phyloP scores from a whole-genome alignment of 2,888 invertebrate genomes.

The Rhorus exstirpatorius region DNA sequence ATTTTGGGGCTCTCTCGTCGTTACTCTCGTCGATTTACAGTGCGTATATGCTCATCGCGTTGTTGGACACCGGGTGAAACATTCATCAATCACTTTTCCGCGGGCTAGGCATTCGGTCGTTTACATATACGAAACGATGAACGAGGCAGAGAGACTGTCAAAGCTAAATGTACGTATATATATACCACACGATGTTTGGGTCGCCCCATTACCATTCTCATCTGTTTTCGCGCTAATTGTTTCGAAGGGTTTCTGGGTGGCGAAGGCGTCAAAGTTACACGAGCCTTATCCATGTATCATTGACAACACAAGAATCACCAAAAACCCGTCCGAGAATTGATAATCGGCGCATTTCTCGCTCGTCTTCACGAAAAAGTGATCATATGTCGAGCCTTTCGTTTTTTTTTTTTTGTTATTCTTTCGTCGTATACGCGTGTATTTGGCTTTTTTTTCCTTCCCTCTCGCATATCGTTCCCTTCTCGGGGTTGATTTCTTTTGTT shows the following conservation, averaged over 20 bases:
- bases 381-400: background rate
- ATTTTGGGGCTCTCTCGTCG: conserved; percentile 53
- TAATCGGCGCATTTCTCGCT: conserved; percentile 25
- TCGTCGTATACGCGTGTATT: conserved; percentile 18
- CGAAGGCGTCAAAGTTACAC: conserved; percentile 35
- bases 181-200: conserved; percentile 24
- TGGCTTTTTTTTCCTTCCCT: background rate
- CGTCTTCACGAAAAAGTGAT: conserved; percentile 1
- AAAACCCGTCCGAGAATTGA: conserved; percentile 4
- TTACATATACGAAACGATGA: conserved; percentile 61
- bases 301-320: conserved; percentile 30
- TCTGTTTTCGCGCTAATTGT: conserved; percentile 78
- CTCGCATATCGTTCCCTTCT: conserved; percentile 42
- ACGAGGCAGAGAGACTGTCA: conserved; percentile 47
- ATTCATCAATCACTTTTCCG: conserved; percentile 73
- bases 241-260: conserved; percentile 68
- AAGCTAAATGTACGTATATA: conserved; percentile 43
- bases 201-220: conserved; percentile 78
- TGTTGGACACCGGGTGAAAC: conserved; percentile 66
- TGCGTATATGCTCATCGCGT: conserved; percentile 25
- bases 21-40: conserved; percentile 40
- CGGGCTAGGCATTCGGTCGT: conserved; percentile 61
- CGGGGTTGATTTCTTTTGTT: conserved; percentile 22
- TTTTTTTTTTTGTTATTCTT: background rate
- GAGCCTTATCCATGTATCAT: conserved; percentile 40